phyloP scores from a whole-genome alignment of 1,140 invertebrate species.

The Euschistus heros region DNA sequence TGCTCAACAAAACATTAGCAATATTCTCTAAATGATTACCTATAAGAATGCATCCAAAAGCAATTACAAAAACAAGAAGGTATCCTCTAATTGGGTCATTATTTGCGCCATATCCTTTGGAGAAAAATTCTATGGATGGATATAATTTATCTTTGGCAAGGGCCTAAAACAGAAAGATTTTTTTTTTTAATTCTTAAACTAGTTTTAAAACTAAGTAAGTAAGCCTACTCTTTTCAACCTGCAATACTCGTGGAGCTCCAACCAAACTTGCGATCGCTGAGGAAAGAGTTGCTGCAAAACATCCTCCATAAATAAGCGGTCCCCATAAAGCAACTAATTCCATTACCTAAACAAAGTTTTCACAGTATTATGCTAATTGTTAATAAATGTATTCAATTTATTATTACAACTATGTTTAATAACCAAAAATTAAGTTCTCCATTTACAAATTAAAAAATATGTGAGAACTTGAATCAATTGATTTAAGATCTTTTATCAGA shows the following conservation, averaged over 20 bases:
- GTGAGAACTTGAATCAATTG: too few species aligned
- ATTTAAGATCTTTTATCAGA: too few species aligned
- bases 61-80: conserved; percentile 48
- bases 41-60: conserved; percentile 47
- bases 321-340: conserved; percentile 81
- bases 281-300: conserved; percentile 91
- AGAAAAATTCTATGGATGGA: conserved; percentile 66
- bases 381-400: too few species aligned
- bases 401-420: too few species aligned
- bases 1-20: background rate
- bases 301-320: conserved; percentile 89
- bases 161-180: conserved; percentile 50
- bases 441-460: too few species aligned
- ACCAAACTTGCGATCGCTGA: conserved; percentile 92
- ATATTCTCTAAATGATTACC: too few species aligned
- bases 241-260: conserved; percentile 86
- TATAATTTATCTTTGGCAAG: conserved; percentile 93
- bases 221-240: conserved; percentile 25
- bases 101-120: conserved; percentile 49
- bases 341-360: conserved; percentile 61
- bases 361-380: background rate
- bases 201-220: background rate
- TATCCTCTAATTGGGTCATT: conserved; percentile 54
- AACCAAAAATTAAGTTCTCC: too few species aligned
- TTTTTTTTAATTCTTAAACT: background rate